Percentiles rank a stretch among this genome's conserved stretches.
Evolutionary conservation across 2,888 invertebrate species (phyloP).

Genomic region (Oasisia sp.): DNA sequence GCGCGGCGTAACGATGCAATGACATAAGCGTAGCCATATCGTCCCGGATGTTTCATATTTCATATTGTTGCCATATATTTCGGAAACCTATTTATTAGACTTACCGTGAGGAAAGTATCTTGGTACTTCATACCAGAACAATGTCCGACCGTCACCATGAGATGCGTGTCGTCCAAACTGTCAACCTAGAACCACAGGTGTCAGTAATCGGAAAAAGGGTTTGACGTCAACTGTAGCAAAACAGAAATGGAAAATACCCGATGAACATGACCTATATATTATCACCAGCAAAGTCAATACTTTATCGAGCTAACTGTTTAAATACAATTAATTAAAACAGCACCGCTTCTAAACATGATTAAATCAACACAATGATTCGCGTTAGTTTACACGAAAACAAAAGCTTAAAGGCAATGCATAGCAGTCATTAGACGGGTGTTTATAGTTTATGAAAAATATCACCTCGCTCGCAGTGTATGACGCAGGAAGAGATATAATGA

Average conservation of each 20-base stretch:
- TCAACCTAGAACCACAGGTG: not conserved
- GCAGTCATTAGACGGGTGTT: not conserved
- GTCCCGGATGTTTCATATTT: too few relatives aligned
- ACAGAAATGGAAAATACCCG: too few relatives aligned
- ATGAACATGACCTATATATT: too few relatives aligned
- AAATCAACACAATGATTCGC: not conserved
- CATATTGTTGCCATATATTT: too few relatives aligned
- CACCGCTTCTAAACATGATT: not conserved
- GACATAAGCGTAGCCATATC: too few relatives aligned
- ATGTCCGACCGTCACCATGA: not conserved
- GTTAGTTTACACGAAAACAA: not conserved
- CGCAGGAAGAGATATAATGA: too few relatives aligned
- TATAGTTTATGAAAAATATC: not conserved
- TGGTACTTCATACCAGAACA: not conserved
- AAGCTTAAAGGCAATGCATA: not conserved
- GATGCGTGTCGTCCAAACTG: not conserved
- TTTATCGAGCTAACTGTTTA: too few relatives aligned
- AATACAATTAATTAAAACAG: not conserved
- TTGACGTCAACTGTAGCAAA: too few relatives aligned
- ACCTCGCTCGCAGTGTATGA: too few relatives aligned
- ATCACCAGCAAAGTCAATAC: too few relatives aligned
- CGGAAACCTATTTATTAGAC: not conserved
- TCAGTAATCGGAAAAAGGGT: not conserved
- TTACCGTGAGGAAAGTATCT: not conserved
- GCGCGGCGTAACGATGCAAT: too few relatives aligned